Evolutionary conservation across 2,113 vertebrate genomes (phyloP).

Genomic region (Zosterops lateralis): DNA sequence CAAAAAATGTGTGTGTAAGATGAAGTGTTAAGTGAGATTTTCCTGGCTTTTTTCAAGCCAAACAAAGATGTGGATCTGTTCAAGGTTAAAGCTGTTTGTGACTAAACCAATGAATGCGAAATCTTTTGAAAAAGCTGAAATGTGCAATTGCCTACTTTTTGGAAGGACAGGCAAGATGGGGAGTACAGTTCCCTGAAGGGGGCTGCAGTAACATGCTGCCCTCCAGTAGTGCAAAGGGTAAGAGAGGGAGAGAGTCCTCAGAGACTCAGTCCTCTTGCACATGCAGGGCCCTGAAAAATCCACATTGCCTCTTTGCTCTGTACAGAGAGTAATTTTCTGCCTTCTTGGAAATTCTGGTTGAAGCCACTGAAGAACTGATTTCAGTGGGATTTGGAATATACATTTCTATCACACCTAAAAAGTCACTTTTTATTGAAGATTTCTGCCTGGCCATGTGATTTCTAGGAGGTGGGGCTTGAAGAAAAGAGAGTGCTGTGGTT

Average conservation of each 20-base stretch:
- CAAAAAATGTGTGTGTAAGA: conserved; percentile 11
- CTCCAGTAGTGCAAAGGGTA: background rate
- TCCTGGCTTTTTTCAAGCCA: conserved; percentile 13
- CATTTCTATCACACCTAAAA: background rate
- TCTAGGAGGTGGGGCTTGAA: background rate
- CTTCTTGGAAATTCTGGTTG: background rate
- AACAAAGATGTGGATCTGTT: background rate
- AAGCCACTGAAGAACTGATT: background rate
- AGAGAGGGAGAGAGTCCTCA: background rate
- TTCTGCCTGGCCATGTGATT: background rate
- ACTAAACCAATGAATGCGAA: background rate
- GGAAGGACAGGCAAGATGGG: background rate
- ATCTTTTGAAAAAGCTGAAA: background rate
- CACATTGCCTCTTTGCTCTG: background rate
- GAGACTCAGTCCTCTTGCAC: background rate
- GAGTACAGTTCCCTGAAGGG: background rate
- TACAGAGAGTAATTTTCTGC: background rate
- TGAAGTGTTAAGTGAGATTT: conserved; percentile 14
- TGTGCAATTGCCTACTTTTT: background rate
- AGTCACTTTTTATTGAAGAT: background rate
- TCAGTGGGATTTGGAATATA: background rate
- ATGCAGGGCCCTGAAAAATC: background rate
- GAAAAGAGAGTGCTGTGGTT: background rate
- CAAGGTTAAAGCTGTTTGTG: background rate
- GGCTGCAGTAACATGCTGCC: background rate